Conservation (phyloP, 2,888 invertebrate species). For the Pseudococcus viburni region DNA sequence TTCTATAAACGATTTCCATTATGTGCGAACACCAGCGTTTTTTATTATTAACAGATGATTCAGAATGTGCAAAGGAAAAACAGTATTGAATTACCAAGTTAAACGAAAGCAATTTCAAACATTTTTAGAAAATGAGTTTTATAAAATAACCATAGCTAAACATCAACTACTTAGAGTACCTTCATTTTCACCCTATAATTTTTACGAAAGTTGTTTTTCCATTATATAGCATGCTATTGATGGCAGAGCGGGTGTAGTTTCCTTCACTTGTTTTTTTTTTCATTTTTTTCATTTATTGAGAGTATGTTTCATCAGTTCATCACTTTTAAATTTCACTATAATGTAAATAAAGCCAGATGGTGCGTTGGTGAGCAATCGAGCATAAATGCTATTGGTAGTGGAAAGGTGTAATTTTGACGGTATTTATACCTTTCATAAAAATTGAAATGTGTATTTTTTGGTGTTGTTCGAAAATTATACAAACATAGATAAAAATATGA, state of each 20-base stretch:
- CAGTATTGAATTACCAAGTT: not conserved
- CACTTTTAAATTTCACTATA: not conserved
- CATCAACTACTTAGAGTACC: not conserved
- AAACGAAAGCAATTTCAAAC: constrained; percentile 13
- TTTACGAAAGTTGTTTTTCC: not conserved
- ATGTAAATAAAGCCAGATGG: not conserved
- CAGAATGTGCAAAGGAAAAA: not conserved
- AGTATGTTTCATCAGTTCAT: not conserved
- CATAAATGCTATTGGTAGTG: not conserved
- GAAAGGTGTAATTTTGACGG: no score
- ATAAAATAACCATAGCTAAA: constrained; percentile 5
- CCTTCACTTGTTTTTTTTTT: not conserved
- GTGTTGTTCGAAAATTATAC: no score
- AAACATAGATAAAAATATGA: no score
- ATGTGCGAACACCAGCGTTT: not conserved
- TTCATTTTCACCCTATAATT: not conserved
- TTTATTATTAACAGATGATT: not conserved
- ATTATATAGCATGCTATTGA: not conserved
- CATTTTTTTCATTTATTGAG: not conserved
- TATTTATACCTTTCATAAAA: no score
- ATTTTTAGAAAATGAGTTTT: constrained; percentile 25
- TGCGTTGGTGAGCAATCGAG: not conserved
- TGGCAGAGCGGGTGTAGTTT: not conserved
- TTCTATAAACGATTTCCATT: not conserved
- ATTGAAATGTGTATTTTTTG: no score